Conservation (phyloP, 1,140 invertebrate genomes). For the Drosophila murphyi region DNA sequence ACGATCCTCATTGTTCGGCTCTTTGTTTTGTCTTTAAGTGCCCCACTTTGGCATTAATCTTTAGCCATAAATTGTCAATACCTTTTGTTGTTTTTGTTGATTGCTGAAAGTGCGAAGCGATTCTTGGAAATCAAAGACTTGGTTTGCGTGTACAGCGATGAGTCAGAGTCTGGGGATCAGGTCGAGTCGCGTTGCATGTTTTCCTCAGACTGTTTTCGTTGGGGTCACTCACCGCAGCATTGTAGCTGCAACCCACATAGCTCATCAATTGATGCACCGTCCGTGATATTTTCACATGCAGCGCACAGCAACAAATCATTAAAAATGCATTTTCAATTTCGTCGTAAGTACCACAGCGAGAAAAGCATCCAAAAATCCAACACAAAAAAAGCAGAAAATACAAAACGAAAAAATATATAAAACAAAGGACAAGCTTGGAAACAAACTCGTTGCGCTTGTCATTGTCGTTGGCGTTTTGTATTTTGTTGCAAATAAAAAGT, state of each 20-base stretch:
- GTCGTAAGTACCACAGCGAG: constrained; percentile 42
- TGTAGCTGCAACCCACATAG: constrained; percentile 12
- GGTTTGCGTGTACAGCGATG: constrained; percentile 5
- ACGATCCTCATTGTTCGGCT: constrained; percentile 8
- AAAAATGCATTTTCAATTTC: constrained; percentile 78
- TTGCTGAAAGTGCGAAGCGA: background rate
- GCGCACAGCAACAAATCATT: constrained; percentile 68
- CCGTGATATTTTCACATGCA: constrained; percentile 54
- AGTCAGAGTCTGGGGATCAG: constrained; percentile 22
- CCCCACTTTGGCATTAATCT: constrained; percentile 24
- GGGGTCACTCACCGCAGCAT: constrained; percentile 32
- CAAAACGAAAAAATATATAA: constrained; percentile 15
- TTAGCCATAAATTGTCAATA: constrained; percentile 41
- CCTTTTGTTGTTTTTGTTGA: constrained; percentile 6
- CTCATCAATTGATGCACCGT: constrained; percentile 42
- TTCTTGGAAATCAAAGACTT: constrained; percentile 16
- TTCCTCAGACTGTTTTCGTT: constrained; percentile 4
- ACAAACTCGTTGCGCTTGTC: constrained; percentile 45
- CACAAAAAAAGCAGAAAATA: constrained; percentile 2
- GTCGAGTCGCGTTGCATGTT: constrained; percentile 2
- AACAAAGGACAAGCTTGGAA: constrained; percentile 35
- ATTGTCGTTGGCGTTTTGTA: constrained; percentile 58
- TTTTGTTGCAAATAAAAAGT: constrained; percentile 58
- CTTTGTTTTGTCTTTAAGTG: constrained; percentile 19
- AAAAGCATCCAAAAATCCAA: constrained; percentile 18